phyloP scores from a whole-genome alignment of 2,888 invertebrate genomes.

The Heliothis peltigera region DNA sequence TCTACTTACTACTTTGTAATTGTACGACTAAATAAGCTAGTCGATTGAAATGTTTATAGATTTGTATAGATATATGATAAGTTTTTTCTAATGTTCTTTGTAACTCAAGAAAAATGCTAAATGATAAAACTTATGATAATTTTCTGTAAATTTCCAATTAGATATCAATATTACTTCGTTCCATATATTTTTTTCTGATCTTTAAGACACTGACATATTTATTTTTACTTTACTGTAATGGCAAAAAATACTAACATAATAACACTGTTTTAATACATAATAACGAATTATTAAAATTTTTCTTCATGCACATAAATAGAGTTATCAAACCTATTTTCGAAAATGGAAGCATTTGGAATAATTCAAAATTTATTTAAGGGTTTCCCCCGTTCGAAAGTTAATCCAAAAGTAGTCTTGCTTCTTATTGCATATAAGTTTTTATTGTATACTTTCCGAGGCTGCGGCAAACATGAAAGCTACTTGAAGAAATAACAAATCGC shows the following conservation, averaged over 20 bases:
- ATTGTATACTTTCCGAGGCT: slow-evolving; percentile 20
- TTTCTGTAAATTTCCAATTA: slow-evolving; percentile 26
- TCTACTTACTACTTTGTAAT: no score
- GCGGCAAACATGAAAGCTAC: slow-evolving; percentile 42
- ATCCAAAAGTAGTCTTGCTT: slow-evolving; percentile 14
- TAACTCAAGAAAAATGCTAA: no score
- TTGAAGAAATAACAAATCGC: slow-evolving; percentile 41
- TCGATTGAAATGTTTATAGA: no score
- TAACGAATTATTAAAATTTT: no score
- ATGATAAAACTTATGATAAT: no score
- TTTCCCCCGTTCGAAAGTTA: slow-evolving; percentile 3
- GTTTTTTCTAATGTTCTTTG: no score
- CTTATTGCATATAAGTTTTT: slow-evolving; percentile 39
- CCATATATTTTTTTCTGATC: slow-evolving; percentile 27
- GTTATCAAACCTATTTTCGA: slow-evolving; percentile 4
- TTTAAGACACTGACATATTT: slow-evolving; percentile 18
- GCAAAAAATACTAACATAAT: slow-evolving; percentile 18
- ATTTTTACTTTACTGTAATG: slow-evolving; percentile 10
- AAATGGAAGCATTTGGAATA: slow-evolving; percentile 30
- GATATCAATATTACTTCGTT: slow-evolving; percentile 20
- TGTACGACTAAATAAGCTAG: no score
- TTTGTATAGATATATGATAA: no score
- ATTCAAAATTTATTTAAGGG: slow-evolving; percentile 37
- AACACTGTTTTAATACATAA: slow-evolving; percentile 17
- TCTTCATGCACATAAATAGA: slow-evolving; percentile 6